phyloP scores from a whole-genome alignment of 2,888 invertebrate species.

The Oeneis ivallda region DNA sequence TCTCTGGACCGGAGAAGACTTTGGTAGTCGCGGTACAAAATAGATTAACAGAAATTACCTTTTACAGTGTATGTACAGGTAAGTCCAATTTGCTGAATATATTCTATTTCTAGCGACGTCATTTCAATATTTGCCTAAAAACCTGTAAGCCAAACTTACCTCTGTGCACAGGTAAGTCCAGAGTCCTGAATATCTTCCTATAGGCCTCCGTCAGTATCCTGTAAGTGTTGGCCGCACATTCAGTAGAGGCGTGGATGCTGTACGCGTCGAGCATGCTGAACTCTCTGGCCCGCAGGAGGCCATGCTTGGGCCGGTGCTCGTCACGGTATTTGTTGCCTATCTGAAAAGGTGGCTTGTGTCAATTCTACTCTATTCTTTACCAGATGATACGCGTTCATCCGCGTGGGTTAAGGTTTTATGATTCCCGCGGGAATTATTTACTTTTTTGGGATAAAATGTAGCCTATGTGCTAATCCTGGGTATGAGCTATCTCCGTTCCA shows the following conservation, averaged over 20 bases:
- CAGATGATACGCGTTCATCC: no score
- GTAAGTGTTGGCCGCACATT: slow-evolving; percentile 86
- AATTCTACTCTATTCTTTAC: no score
- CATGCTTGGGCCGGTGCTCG: slow-evolving; percentile 94
- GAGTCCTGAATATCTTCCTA: slow-evolving; percentile 82
- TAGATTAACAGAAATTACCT: slow-evolving; percentile 81
- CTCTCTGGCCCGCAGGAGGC: slow-evolving; percentile 92
- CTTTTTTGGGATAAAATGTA: no score
- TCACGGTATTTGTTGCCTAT: slow-evolving; percentile 96
- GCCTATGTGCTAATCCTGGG: no score
- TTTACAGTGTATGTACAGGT: slow-evolving; percentile 84
- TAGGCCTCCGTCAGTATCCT: slow-evolving; percentile 84
- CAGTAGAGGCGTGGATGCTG: slow-evolving; percentile 86
- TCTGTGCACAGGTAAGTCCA: slow-evolving; percentile 86
- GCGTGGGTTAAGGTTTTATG: no score
- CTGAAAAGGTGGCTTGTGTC: slow-evolving; percentile 60
- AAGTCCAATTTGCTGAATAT: no score
- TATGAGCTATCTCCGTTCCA: no score
- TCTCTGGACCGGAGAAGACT: no score
- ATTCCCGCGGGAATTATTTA: no score
- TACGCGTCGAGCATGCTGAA: slow-evolving; percentile 99
- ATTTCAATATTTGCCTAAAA: slow-evolving; percentile 74
- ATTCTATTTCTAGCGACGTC: no score
- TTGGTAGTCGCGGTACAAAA: no score
- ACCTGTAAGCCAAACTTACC: slow-evolving; percentile 69